These are phyloP conservation scores for Diaprepes abbreviatus DNA, from an alignment of 2,888 invertebrate genomes.

Conservation along the genomic window DNA sequence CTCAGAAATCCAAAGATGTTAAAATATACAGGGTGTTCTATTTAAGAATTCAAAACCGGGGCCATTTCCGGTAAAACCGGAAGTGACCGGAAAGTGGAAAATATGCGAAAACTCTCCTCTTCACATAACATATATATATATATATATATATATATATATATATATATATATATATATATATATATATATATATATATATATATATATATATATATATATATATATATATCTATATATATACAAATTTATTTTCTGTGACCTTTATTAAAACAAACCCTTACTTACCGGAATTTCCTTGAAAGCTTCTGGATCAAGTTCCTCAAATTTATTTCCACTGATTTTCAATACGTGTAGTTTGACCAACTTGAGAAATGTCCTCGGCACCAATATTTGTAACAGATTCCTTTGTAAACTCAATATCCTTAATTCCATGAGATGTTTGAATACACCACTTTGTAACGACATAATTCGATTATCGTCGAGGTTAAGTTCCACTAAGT, in stretches of 20 bases:
- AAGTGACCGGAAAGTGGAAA: no score
- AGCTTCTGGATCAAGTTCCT: constrained; percentile 82
- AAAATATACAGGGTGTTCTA: no score
- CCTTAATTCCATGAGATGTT: constrained; percentile 78
- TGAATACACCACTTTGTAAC: constrained; percentile 83
- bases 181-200: constrained; percentile 15
- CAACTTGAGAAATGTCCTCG: constrained; percentile 81
- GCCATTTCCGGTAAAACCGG: no score
- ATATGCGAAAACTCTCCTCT: no score
- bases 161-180: constrained; percentile 15
- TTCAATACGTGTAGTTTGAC: constrained; percentile 80
- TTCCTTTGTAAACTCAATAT: constrained; percentile 78
- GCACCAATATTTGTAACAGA: constrained; percentile 77
- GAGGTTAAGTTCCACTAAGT: constrained; percentile 79
- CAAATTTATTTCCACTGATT: constrained; percentile 81
- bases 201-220: constrained; percentile 6
- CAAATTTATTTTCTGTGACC: no score
- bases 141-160: constrained; percentile 5
- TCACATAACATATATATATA: not conserved
- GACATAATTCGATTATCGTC: constrained; percentile 81
- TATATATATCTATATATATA: no score
- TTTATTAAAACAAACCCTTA: no score
- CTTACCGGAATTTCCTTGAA: constrained; percentile 80
- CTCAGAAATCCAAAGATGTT: no score
- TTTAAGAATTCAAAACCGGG: no score